Percentiles rank a stretch among this genome's conserved stretches.
These are phyloP conservation scores for Artemisiospiza belli DNA, from an alignment of 2,113 vertebrate genomes.

Conservation along the genomic window DNA sequence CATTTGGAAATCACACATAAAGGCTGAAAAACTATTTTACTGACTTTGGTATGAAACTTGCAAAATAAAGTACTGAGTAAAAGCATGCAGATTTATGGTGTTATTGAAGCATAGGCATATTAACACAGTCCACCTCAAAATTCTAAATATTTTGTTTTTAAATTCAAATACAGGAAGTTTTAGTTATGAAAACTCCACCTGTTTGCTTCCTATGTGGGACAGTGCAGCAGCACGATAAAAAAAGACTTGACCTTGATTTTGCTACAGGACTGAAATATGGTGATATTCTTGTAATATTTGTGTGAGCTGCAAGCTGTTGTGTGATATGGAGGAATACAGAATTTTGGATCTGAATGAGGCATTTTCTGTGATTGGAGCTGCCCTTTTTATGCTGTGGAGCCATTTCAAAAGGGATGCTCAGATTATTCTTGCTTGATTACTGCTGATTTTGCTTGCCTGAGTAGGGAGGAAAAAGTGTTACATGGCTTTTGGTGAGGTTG, in stretches of 20 bases:
- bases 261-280: slow-evolving; percentile 29
- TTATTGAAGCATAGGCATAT: slow-evolving; percentile 75
- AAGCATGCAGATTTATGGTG: slow-evolving; percentile 77
- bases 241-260: slow-evolving; percentile 36
- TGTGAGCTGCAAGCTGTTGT: background rate
- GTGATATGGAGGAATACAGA: slow-evolving; percentile 2
- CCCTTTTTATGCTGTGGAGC: background rate
- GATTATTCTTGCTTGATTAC: background rate
- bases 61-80: slow-evolving; percentile 5
- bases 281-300: slow-evolving; percentile 4
- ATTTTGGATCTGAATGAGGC: background rate
- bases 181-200: slow-evolving; percentile 7
- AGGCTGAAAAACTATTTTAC: background rate
- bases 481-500: background rate
- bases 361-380: background rate
- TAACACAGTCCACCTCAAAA: slow-evolving; percentile 67
- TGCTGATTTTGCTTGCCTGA: background rate
- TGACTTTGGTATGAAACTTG: background rate
- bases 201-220: slow-evolving; percentile 17
- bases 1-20: background rate
- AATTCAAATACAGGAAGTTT: slow-evolving; percentile 69
- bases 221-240: background rate
- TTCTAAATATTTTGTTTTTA: slow-evolving; percentile 55
- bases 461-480: background rate
- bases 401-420: background rate